Evolutionary conservation across 1,140 invertebrate genomes (phyloP).

Genomic region (Euglossa dilemma): DNA sequence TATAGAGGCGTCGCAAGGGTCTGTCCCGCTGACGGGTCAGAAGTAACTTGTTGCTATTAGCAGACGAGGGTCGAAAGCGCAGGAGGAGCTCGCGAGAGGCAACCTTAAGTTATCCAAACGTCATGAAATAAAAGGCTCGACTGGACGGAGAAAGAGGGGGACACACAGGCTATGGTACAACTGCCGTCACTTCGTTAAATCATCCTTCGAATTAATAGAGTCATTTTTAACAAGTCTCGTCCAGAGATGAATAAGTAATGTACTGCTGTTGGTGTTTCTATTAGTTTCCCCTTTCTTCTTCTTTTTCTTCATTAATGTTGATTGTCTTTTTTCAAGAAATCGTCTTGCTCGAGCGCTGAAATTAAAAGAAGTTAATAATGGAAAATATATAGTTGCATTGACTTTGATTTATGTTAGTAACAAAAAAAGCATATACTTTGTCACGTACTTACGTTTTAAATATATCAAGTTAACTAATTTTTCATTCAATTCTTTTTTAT

Average conservation of each 20-base stretch:
- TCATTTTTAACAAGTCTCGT: conserved; percentile 3
- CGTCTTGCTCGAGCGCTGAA: too few relatives aligned
- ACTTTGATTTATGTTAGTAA: too few relatives aligned
- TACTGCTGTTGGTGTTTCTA: background rate
- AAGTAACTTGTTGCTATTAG: conserved; percentile 75
- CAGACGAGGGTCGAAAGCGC: conserved; percentile 67
- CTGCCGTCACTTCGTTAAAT: conserved; percentile 4
- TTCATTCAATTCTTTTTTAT: background rate
- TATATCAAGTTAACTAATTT: background rate
- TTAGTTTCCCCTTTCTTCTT: background rate
- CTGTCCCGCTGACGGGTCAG: conserved; percentile 67
- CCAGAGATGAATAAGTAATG: background rate
- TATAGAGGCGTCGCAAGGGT: conserved; percentile 67
- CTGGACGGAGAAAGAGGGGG: background rate
- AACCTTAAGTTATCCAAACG: conserved; percentile 48
- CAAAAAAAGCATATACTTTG: too few relatives aligned
- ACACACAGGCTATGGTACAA: too few relatives aligned
- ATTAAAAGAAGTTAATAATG: too few relatives aligned
- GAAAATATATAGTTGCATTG: too few relatives aligned
- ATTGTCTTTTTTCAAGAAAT: background rate
- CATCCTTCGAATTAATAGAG: conserved; percentile 26
- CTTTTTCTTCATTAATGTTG: background rate
- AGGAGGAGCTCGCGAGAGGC: conserved; percentile 44
- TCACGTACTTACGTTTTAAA: too few relatives aligned
- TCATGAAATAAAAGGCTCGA: conserved; percentile 13